These are phyloP conservation scores for Arenicola marina DNA, from an alignment of 2,888 invertebrate species.

Conservation along the genomic window DNA sequence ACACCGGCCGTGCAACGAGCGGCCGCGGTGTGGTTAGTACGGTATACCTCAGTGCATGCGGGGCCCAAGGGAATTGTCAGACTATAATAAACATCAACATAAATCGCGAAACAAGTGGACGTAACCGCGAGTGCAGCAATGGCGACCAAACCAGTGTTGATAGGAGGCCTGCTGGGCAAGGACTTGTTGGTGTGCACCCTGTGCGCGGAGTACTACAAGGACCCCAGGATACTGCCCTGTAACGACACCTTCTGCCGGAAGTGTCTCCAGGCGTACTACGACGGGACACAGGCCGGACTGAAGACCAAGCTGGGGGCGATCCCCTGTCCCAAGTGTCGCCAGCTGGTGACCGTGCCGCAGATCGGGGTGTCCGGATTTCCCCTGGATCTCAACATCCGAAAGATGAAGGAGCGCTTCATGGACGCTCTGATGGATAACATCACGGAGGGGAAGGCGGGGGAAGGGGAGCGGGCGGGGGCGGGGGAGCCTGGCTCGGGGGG, in stretches of 20 bases:
- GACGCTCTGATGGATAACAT: not conserved
- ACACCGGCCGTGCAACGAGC: too few relatives aligned
- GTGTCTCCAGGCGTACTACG: conserved; percentile 5
- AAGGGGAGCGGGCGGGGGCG: not conserved
- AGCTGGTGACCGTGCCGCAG: not conserved
- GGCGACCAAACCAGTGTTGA: not conserved
- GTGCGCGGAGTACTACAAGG: not conserved
- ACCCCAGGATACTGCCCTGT: not conserved
- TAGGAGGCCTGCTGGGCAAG: not conserved
- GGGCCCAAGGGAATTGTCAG: too few relatives aligned
- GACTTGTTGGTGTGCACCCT: not conserved
- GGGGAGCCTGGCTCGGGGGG: too few relatives aligned
- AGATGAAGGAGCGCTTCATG: conserved; percentile 1
- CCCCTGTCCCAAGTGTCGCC: not conserved
- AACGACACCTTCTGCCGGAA: conserved; percentile 3
- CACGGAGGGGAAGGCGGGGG: too few relatives aligned
- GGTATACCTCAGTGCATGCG: too few relatives aligned
- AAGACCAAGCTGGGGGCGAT: not conserved
- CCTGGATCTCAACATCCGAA: conserved; percentile 1
- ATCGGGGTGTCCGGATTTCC: conserved; percentile 5
- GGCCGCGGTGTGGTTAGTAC: too few relatives aligned
- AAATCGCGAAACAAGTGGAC: too few relatives aligned
- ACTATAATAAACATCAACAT: too few relatives aligned
- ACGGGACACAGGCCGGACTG: conserved; percentile 1
- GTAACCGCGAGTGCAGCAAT: too few relatives aligned